Percentiles rank a stretch among this genome's conserved stretches.
Evolutionary conservation across 2,888 invertebrate species (phyloP).

Genomic region (Dyspetes luteomarginatus): DNA sequence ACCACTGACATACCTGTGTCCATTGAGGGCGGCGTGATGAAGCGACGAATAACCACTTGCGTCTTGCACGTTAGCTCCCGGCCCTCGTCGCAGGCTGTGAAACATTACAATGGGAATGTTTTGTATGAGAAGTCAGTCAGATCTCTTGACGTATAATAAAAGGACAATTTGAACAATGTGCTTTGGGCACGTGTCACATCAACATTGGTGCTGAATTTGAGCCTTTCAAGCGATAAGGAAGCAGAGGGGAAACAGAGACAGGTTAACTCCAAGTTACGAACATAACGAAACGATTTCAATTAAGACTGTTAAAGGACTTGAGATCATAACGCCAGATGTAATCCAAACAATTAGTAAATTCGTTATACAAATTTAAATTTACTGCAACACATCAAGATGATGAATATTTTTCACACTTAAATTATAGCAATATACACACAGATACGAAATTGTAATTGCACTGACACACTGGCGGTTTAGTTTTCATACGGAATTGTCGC

Average conservation of each 20-base stretch:
- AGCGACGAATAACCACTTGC: slow-evolving; percentile 96
- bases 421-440: not conserved
- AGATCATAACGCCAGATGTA: not conserved
- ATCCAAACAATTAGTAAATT: not conserved
- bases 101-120: slow-evolving; percentile 31
- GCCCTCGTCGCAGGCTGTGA: slow-evolving; percentile 92
- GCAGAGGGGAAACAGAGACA: not conserved
- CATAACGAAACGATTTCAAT: too few species aligned
- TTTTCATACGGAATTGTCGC: slow-evolving; percentile 21
- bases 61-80: slow-evolving; percentile 97
- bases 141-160: not conserved
- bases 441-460: slow-evolving; percentile 35
- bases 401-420: slow-evolving; percentile 44
- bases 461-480: slow-evolving; percentile 12
- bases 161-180: not conserved
- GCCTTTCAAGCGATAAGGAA: not conserved
- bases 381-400: not conserved
- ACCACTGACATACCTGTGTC: slow-evolving; percentile 90
- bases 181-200: not conserved
- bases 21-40: slow-evolving; percentile 96
- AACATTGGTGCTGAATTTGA: not conserved
- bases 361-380: slow-evolving; percentile 29
- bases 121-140: slow-evolving; percentile 10
- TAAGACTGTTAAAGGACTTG: too few species aligned
- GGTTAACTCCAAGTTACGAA: too few species aligned